phyloP scores from a whole-genome alignment of 1,140 invertebrate genomes.

The Papilio polytes region DNA sequence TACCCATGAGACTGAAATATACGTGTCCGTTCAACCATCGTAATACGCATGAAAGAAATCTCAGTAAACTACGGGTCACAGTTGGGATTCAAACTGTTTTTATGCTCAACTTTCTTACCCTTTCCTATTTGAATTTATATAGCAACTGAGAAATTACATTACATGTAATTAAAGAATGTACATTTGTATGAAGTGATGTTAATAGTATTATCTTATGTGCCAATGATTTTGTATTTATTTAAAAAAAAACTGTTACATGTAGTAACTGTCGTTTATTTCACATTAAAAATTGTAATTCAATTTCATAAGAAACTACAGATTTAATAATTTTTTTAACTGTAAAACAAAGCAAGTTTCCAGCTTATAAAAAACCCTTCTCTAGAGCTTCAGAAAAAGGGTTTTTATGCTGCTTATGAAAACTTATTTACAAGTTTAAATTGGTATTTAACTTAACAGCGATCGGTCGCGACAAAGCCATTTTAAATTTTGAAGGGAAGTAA shows the following conservation, averaged over 20 bases:
- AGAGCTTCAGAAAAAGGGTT: neutral
- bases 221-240: too few relatives aligned
- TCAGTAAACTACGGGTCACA: constrained; percentile 39
- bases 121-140: constrained; percentile 16
- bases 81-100: constrained; percentile 38
- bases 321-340: neutral
- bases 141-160: neutral
- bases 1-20: constrained; percentile 41
- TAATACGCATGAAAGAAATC: constrained; percentile 41
- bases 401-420: neutral
- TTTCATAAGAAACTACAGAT: neutral
- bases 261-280: neutral
- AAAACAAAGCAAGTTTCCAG: neutral
- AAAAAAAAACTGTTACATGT: neutral
- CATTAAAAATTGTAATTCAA: too few relatives aligned
- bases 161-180: neutral
- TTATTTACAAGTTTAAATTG: constrained; percentile 16
- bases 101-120: constrained; percentile 22
- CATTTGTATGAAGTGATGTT: too few relatives aligned
- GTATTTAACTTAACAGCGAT: neutral
- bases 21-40: constrained; percentile 41
- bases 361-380: neutral
- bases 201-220: neutral
- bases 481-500: neutral
- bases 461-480: neutral